Evolutionary conservation across 2,113 vertebrate genomes (phyloP).

Genomic region (Rhinoderma darwinii): DNA sequence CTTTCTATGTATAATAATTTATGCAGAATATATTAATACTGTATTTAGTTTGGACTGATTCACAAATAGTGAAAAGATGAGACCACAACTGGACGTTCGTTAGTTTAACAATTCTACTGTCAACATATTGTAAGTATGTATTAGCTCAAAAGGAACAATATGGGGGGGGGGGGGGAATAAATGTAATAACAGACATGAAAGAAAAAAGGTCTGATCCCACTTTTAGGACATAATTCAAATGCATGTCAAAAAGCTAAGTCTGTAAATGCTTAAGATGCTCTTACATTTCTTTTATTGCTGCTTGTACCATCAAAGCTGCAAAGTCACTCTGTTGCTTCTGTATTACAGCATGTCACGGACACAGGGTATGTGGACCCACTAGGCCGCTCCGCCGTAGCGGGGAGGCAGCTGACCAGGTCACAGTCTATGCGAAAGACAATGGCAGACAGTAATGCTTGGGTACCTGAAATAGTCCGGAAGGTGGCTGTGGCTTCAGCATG

Average conservation of each 20-base stretch:
- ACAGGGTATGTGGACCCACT: no score
- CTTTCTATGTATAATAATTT: background rate
- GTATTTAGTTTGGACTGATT: background rate
- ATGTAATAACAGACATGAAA: background rate
- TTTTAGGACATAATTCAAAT: background rate
- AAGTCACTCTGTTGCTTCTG: no score
- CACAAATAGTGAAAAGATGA: constrained; percentile 16
- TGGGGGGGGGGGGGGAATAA: background rate
- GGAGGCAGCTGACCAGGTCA: no score
- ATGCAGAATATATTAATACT: background rate
- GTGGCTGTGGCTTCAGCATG: no score
- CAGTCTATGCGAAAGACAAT: no score
- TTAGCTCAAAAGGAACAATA: background rate
- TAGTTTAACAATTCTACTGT: background rate
- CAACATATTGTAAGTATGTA: background rate
- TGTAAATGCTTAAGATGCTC: background rate
- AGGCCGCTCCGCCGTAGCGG: no score
- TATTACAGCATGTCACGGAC: no score
- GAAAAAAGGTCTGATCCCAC: background rate
- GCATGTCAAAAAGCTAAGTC: background rate
- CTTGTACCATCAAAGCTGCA: background rate
- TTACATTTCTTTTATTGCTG: background rate
- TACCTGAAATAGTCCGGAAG: no score
- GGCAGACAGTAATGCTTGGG: no score
- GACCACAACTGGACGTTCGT: background rate